These are phyloP conservation scores for Timema podura DNA, from an alignment of 2,888 invertebrate genomes.

Conservation along the genomic window DNA sequence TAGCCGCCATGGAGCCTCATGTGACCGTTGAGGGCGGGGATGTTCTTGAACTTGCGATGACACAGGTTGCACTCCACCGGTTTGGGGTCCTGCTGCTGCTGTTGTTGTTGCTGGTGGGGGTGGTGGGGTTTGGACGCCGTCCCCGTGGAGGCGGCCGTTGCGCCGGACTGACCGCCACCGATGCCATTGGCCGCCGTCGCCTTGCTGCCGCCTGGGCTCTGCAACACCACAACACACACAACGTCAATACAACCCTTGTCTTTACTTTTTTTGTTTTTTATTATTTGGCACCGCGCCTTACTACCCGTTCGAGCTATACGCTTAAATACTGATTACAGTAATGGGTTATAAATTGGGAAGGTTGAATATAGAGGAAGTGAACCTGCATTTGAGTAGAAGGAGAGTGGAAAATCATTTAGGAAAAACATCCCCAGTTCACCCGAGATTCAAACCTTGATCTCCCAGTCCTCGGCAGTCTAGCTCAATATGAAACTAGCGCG, in stretches of 20 bases:
- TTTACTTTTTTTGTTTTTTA: too few species aligned
- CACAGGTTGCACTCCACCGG: conserved; percentile 95
- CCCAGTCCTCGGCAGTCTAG: too few species aligned
- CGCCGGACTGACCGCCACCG: conserved; percentile 35
- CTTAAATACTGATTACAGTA: too few species aligned
- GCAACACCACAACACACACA: conserved; percentile 9
- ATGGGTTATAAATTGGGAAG: too few species aligned
- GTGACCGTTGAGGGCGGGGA: conserved; percentile 95
- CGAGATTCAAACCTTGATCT: too few species aligned
- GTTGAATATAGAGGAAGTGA: too few species aligned
- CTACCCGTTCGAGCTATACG: too few species aligned
- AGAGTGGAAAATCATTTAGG: too few species aligned
- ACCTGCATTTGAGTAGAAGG: too few species aligned
- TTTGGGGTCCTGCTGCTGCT: conserved; percentile 53
- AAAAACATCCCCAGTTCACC: too few species aligned
- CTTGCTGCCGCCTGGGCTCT: conserved; percentile 25
- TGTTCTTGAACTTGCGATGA: conserved; percentile 94
- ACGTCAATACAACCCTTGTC: not conserved
- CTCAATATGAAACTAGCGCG: too few species aligned
- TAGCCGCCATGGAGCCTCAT: conserved; percentile 98
- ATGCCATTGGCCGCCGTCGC: conserved; percentile 22
- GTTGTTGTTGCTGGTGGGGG: conserved; percentile 18
- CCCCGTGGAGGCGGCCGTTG: conserved; percentile 46
- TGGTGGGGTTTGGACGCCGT: conserved; percentile 33
- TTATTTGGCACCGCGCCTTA: too few species aligned